A percentile compares a stretch with the other conserved stretches of the same genome.
These are phyloP conservation scores for Andrena camellia DNA, from an alignment of 2,888 invertebrate genomes.

Conservation along the genomic window DNA sequence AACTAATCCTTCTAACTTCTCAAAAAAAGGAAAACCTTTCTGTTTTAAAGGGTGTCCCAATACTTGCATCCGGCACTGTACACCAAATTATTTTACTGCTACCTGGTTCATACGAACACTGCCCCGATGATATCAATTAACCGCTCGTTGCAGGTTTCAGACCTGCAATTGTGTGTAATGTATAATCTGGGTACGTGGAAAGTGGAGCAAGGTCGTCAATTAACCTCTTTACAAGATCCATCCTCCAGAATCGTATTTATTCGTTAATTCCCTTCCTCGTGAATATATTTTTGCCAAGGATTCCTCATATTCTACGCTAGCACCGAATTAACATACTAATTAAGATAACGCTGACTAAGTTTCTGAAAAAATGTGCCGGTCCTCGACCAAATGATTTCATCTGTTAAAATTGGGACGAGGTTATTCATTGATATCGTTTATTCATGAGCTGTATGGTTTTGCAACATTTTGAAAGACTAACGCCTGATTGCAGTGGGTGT, in stretches of 20 bases:
- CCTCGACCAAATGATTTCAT: slow-evolving; percentile 6
- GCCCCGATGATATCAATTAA: slow-evolving; percentile 4
- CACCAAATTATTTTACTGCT: not conserved
- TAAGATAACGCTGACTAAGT: slow-evolving; percentile 2
- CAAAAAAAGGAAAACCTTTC: too few species aligned
- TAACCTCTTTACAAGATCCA: slow-evolving; percentile 48
- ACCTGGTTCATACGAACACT: not conserved
- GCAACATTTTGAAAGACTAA: slow-evolving; percentile 21
- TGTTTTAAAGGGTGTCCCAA: too few species aligned
- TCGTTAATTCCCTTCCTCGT: not conserved
- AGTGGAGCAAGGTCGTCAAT: slow-evolving; percentile 46
- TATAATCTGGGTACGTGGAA: slow-evolving; percentile 18
- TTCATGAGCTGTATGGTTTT: slow-evolving; percentile 11
- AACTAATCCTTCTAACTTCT: too few species aligned
- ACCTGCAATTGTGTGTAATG: not conserved
- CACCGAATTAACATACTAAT: slow-evolving; percentile 7
- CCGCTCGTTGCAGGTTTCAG: not conserved
- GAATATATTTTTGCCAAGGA: slow-evolving; percentile 11
- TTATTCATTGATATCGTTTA: slow-evolving; percentile 23
- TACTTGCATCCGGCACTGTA: too few species aligned
- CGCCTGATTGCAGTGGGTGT: slow-evolving; percentile 3
- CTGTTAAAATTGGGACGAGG: slow-evolving; percentile 36
- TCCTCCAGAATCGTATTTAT: slow-evolving; percentile 29
- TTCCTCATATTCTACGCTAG: not conserved
- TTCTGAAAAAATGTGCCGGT: not conserved